Conservation (phyloP, 1,140 invertebrate genomes). For the Ceratitis capitata region DNA sequence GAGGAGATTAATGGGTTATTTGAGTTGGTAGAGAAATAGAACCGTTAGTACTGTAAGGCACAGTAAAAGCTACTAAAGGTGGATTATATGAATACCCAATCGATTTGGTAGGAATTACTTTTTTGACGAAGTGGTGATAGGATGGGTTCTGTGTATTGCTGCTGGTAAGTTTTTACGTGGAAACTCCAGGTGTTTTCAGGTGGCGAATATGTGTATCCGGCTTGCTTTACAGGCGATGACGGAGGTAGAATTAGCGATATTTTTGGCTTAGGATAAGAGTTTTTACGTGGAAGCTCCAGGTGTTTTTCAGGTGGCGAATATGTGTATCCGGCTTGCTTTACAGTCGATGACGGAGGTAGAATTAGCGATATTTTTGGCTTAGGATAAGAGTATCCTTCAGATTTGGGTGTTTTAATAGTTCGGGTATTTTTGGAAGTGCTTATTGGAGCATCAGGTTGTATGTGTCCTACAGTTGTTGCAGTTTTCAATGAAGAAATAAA, state of each 20-base stretch:
- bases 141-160: too few relatives aligned
- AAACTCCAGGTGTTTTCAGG: constrained; percentile 45
- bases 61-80: not conserved
- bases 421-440: not conserved
- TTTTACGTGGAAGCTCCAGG: constrained; percentile 23
- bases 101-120: not conserved
- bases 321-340: too few relatives aligned
- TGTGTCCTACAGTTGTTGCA: not conserved
- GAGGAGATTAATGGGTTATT: constrained; percentile 19
- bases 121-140: not conserved
- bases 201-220: constrained; percentile 52
- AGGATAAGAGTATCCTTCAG: constrained; percentile 11
- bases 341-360: not conserved
- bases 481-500: not conserved
- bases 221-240: constrained; percentile 32
- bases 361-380: constrained; percentile 36
- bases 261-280: not conserved
- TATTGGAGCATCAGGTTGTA: not conserved
- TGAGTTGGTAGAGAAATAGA: not conserved
- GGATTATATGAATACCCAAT: constrained; percentile 35
- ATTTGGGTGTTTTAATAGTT: not conserved
- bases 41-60: constrained; percentile 37
- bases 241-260: not conserved
- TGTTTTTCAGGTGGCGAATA: constrained; percentile 51
- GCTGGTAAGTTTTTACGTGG: not conserved